Conservation (phyloP, 2,113 vertebrate genomes). For the Tyrannus savana region DNA sequence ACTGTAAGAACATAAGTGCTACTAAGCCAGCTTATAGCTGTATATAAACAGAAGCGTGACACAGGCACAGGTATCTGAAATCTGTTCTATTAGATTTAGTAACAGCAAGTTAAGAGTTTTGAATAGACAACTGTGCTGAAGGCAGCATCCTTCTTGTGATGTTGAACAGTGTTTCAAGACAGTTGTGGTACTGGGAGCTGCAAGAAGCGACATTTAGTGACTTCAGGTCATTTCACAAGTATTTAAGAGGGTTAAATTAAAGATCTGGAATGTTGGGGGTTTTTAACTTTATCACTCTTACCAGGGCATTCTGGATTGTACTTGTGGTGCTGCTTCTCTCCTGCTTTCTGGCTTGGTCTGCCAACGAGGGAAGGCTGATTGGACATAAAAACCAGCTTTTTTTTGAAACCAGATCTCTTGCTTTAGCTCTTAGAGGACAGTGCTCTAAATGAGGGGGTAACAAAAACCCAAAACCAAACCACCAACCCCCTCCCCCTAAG, state of each 20-base stretch:
- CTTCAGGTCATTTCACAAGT: neutral
- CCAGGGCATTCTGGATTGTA: neutral
- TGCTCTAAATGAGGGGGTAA: neutral
- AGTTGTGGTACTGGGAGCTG: neutral
- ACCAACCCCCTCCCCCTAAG: neutral
- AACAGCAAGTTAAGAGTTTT: neutral
- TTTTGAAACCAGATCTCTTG: neutral
- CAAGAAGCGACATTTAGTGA: neutral
- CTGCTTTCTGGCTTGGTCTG: neutral
- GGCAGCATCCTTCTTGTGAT: neutral
- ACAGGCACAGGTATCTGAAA: neutral
- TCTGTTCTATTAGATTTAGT: neutral
- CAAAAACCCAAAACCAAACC: neutral
- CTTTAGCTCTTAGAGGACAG: neutral
- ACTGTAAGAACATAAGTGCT: neutral
- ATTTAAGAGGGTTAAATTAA: neutral
- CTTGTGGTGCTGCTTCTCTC: neutral
- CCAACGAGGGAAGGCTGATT: accelerated
- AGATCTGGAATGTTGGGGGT: neutral
- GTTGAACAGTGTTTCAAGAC: neutral
- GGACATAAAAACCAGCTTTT: neutral
- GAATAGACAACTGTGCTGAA: neutral
- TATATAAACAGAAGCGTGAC: neutral
- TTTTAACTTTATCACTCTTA: neutral
- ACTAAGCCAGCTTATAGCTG: neutral